These are phyloP conservation scores for Brienomyrus longianalis DNA, from an alignment of 2,113 vertebrate genomes.

Conservation along the genomic window DNA sequence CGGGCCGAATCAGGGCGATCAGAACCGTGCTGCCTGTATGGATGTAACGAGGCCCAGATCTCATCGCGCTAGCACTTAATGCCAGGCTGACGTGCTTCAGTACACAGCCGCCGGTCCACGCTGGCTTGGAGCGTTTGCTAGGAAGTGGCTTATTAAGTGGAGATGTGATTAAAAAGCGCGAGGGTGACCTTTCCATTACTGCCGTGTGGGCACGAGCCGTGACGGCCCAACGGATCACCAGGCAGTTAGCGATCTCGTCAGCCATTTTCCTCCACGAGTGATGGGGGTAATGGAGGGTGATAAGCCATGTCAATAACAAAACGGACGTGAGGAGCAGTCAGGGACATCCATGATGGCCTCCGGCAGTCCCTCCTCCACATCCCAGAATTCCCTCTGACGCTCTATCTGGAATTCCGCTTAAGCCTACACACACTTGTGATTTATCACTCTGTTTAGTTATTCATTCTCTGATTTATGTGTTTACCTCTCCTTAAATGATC, in stretches of 20 bases:
- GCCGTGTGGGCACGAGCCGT: not conserved
- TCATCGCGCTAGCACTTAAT: not conserved
- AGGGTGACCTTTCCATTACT: not conserved
- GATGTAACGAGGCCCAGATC: not conserved
- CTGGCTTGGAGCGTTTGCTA: not conserved
- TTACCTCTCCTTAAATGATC: not conserved
- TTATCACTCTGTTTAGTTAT: not conserved
- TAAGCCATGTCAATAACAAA: not conserved
- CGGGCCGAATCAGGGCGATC: too few species aligned
- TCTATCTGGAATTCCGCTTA: not conserved
- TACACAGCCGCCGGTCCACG: not conserved
- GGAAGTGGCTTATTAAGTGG: not conserved
- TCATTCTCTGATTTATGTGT: not conserved
- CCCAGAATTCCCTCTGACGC: not conserved
- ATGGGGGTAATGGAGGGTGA: not conserved
- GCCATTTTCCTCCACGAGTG: not conserved
- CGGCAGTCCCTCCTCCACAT: not conserved
- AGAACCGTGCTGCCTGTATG: not conserved
- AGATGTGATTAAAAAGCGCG: slow-evolving; percentile 1
- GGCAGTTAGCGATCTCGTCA: not conserved
- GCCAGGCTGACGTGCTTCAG: not conserved
- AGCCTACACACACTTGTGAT: not conserved
- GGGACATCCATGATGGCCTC: not conserved
- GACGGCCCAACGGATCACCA: not conserved
- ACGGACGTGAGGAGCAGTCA: not conserved